phyloP scores from a whole-genome alignment of 2,888 invertebrate genomes.

The Gasteruption jaculator region DNA sequence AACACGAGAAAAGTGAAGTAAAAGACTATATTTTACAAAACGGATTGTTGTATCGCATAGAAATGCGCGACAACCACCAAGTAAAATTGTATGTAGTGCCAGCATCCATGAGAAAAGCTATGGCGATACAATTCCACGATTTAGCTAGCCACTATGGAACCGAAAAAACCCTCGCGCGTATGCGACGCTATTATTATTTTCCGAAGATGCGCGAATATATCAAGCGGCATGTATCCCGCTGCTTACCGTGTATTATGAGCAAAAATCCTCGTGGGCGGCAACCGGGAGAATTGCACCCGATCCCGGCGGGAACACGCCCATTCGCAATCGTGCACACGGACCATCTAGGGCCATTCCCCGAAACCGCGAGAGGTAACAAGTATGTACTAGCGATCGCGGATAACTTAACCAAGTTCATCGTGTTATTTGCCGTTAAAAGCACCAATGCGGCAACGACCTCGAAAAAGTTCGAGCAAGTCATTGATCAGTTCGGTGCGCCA shows the following conservation, averaged over 20 bases:
- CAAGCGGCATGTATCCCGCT: conserved; percentile 21
- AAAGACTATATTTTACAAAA: too few relatives aligned
- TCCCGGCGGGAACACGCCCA: conserved; percentile 25
- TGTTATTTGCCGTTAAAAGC: conserved; percentile 11
- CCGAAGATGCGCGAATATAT: conserved; percentile 23
- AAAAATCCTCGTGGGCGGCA: conserved; percentile 22
- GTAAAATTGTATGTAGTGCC: conserved; percentile 16
- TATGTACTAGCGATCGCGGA: conserved; percentile 26
- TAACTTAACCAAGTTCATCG: conserved; percentile 25
- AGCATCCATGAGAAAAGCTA: conserved; percentile 8
- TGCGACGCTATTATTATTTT: conserved; percentile 26
- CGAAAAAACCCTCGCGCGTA: conserved; percentile 17
- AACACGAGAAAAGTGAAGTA: too few relatives aligned
- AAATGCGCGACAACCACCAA: too few relatives aligned
- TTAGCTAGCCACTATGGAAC: conserved; percentile 24
- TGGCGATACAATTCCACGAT: conserved; percentile 22
- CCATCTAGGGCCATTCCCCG: conserved; percentile 24
- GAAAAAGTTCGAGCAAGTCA: too few relatives aligned
- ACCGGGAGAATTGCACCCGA: conserved; percentile 26
- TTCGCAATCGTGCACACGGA: conserved; percentile 27
- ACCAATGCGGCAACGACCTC: too few relatives aligned
- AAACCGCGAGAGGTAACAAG: conserved; percentile 16
- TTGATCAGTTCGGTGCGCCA: too few relatives aligned
- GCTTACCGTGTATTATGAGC: conserved; percentile 27
- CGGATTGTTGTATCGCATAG: too few relatives aligned